Conservation (phyloP, 2,888 invertebrate species). For the Agrotis clavis region DNA sequence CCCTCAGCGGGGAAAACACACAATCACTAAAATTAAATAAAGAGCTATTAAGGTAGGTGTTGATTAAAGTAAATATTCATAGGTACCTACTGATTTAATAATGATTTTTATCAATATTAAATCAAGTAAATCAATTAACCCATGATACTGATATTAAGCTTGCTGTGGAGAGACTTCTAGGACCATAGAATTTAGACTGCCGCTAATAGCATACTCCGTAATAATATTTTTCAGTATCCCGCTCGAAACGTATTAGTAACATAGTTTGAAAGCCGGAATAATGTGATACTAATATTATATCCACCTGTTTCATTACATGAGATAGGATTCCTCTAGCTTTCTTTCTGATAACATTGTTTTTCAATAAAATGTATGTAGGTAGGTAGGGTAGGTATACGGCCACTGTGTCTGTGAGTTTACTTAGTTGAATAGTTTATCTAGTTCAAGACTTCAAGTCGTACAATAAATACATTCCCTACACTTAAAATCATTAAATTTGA, state of each 20-base stretch:
- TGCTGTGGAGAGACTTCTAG: too few species aligned
- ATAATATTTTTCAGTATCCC: too few species aligned
- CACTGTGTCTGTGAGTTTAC: too few species aligned
- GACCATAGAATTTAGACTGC: too few species aligned
- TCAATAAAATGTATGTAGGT: not conserved
- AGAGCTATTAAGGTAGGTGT: not conserved
- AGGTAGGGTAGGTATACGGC: not conserved
- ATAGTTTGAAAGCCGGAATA: too few species aligned
- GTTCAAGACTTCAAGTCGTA: too few species aligned
- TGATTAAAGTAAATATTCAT: conserved; percentile 1
- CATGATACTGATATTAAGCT: conserved; percentile 1
- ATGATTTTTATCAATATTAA: conserved; percentile 11
- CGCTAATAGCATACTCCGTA: too few species aligned
- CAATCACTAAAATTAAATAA: not conserved
- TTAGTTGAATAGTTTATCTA: too few species aligned
- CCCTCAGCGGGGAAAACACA: not conserved
- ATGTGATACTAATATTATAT: not conserved
- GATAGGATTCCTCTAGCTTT: not conserved
- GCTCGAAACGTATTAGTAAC: too few species aligned
- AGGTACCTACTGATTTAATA: conserved; percentile 4
- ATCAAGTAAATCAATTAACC: conserved; percentile 18
- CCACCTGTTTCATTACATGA: not conserved
- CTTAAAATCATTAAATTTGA: not conserved
- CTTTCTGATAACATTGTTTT: not conserved
- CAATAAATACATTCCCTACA: too few species aligned